Evolutionary conservation across 2,888 invertebrate genomes (phyloP).

Genomic region (Frankliniella fusca): DNA sequence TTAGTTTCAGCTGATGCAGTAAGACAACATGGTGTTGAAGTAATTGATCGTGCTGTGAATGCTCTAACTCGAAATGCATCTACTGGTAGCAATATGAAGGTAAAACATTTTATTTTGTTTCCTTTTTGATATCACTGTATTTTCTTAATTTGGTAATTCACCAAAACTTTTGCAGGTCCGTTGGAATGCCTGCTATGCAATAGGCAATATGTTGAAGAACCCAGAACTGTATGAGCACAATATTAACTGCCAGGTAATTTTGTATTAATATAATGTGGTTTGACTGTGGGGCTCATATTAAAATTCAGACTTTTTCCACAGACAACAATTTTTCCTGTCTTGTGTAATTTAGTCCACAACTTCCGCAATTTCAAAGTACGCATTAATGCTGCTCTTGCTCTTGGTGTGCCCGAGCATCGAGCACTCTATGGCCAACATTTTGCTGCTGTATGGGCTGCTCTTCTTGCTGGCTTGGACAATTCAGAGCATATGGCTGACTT

Average conservation of each 20-base stretch:
- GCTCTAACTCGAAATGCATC: conserved; percentile 66
- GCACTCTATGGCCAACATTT: conserved; percentile 61
- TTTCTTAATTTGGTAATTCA: not conserved
- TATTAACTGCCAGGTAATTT: conserved; percentile 53
- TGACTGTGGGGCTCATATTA: too few species aligned
- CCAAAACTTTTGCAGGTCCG: conserved; percentile 52
- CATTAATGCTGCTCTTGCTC: conserved; percentile 76
- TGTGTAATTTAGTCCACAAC: conserved; percentile 63
- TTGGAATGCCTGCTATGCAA: conserved; percentile 89
- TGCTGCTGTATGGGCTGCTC: conserved; percentile 61
- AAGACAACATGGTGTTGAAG: conserved; percentile 45
- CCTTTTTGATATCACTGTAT: not conserved
- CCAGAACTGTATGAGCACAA: conserved; percentile 43
- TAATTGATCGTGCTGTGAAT: conserved; percentile 53
- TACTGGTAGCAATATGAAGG: conserved; percentile 70
- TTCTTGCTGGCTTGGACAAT: conserved; percentile 70
- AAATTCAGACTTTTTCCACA: conserved; percentile 44
- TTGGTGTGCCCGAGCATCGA: conserved; percentile 60
- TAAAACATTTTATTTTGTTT: conserved; percentile 21
- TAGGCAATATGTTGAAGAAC: conserved; percentile 68
- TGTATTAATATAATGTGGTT: conserved; percentile 21
- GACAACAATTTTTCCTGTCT: conserved; percentile 59
- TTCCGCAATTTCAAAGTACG: conserved; percentile 86
- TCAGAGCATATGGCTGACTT: conserved; percentile 75
- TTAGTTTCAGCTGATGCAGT: conserved; percentile 56